A percentile compares a stretch with the other conserved stretches of the same genome.
Conservation (phyloP, 2,797 vertebrate genomes). For the Liasis olivaceus region DNA sequence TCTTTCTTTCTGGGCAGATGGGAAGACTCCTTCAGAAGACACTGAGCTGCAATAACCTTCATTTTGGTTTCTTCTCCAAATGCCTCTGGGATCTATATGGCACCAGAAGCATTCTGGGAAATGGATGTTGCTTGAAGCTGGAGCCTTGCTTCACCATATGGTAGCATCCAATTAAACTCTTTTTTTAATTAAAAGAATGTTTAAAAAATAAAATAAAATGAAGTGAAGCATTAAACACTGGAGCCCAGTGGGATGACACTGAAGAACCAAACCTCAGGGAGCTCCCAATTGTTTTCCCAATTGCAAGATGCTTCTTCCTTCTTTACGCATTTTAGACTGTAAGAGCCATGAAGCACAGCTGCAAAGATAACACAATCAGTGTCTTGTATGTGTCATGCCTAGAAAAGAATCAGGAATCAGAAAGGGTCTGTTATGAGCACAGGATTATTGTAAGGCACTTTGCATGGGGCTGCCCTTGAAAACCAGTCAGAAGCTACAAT, state of each 20-base stretch:
- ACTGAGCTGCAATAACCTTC: not conserved
- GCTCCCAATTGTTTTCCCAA: not conserved
- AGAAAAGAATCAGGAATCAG: not conserved
- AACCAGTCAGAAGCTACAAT: not conserved
- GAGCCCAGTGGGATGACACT: not conserved
- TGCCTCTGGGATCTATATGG: not conserved
- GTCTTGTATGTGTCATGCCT: not conserved
- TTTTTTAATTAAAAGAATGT: not conserved
- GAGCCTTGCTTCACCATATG: not conserved
- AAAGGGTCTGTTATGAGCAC: not conserved
- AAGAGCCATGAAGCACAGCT: not conserved
- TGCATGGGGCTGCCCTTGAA: no score
- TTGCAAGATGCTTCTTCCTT: not conserved
- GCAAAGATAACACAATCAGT: not conserved
- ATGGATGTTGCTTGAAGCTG: not conserved
- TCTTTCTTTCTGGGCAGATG: not conserved
- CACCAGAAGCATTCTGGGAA: not conserved
- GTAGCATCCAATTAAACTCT: not conserved
- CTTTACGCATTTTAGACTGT: not conserved
- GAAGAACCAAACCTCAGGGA: not conserved
- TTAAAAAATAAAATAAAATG: not conserved
- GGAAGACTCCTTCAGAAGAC: not conserved
- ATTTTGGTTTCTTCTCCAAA: not conserved
- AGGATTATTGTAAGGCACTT: not conserved
- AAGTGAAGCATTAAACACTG: not conserved